Conservation (phyloP, 2,113 vertebrate species). For the Tautogolabrus adspersus region DNA sequence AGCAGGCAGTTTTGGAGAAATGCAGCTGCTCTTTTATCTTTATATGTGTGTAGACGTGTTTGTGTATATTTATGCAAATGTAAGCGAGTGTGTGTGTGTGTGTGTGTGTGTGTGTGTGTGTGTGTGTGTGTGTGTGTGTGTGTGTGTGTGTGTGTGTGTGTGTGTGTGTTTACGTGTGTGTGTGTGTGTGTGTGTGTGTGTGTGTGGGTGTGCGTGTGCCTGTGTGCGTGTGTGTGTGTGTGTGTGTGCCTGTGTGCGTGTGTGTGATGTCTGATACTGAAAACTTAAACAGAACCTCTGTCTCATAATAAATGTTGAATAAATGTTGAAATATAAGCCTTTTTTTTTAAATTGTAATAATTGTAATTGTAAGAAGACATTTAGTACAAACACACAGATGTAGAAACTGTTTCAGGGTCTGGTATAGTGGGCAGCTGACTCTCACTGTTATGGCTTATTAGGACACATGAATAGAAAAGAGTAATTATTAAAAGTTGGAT, state of each 20-base stretch:
- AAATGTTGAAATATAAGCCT: no score
- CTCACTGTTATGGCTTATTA: background rate
- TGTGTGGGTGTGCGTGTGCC: no score
- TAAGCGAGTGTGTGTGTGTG: background rate
- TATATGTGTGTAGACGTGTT: slow-evolving; percentile 15
- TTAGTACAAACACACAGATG: background rate
- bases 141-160: no score
- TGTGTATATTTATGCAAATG: slow-evolving; percentile 50
- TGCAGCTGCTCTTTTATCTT: slow-evolving; percentile 75
- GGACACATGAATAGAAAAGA: background rate
- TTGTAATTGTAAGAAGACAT: background rate
- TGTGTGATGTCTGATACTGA: no score
- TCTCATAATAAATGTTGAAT: no score
- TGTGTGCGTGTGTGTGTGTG: no score
- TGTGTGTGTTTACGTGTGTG: no score
- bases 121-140: background rate
- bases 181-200: no score
- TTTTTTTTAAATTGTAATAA: no score
- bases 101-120: background rate
- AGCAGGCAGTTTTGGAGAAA: slow-evolving; percentile 62
- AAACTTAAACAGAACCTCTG: no score
- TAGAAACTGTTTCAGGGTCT: background rate
- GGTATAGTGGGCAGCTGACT: background rate
- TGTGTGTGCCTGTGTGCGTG: no score
- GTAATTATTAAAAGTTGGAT: background rate